Base-by-base conservation (phyloP, 2,888 invertebrate genomes). In the Erebia epiphron region DNA sequence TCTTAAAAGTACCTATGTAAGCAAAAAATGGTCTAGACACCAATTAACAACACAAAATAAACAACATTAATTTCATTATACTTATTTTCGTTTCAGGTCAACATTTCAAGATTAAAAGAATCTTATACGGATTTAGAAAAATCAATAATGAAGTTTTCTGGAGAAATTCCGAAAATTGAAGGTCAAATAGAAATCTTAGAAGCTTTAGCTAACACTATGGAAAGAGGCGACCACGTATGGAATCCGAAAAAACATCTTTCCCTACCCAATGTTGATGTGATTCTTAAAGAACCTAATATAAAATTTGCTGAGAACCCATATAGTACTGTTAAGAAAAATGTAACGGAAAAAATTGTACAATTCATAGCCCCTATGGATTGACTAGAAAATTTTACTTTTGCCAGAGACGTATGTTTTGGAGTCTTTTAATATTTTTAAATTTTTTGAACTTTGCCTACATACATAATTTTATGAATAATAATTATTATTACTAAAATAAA, bases 101-200 rank as follows among this genome's bases (percentile, higher is more conserved):
- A 88, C 68, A 71, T 92, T 9, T 79, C 81, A 0, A 11, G 74
- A 10, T 83, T 92, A 69, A 87, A 86, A 73, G 75, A 81, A 0
- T 85, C 81, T 57, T 92, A 92, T 73, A 68, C 79, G 0, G 82
- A 86, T 52, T 78, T 92, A 68, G 90, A 92, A 79, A 70, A 73
- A 18, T 83, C 86, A 72, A 81, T 92, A 46, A 74, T 79, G 0
- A 83, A 79, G 62, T 81, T 89, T 69, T 84, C 90, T 0, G 76
- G 83, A 69, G 88, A 89, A 62, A 69, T 92, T 10, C 91, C 91
- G 0, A 92, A 86, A 73, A 77, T 92, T 10, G 89, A 90, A 82
- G 86, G 87, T 0, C 89, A 92, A 79, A 78, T 92, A 1, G 86
- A 87, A 71, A 79, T 88, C 11, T 78, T 92, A 67, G 90, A 89